Conservation (phyloP, 1,140 invertebrate genomes). For the Dinoponera quadriceps region DNA sequence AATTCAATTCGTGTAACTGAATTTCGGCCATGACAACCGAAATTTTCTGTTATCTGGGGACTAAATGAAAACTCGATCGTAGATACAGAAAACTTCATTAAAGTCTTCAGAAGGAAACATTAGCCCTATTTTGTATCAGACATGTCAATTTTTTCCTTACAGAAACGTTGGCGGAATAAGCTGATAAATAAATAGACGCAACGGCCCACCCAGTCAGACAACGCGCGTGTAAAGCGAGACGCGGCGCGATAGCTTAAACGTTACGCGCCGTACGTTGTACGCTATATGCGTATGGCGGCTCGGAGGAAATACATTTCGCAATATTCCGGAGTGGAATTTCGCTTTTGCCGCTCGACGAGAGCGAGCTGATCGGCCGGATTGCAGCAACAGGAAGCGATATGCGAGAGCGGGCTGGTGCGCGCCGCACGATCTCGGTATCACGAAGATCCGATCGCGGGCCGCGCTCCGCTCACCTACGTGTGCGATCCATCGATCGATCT, state of each 20-base stretch:
- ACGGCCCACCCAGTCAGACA: background rate
- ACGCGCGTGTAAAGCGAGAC: background rate
- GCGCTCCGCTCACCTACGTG: constrained; percentile 8
- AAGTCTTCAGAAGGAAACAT: background rate
- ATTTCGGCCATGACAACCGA: no score
- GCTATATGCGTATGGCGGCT: background rate
- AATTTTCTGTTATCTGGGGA: no score
- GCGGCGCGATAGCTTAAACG: background rate
- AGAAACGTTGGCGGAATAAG: background rate
- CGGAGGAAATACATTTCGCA: constrained; percentile 39
- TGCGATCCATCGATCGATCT: constrained; percentile 67
- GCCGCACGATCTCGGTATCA: constrained; percentile 62
- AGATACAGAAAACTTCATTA: background rate
- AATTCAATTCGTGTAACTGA: no score
- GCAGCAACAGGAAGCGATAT: constrained; percentile 71
- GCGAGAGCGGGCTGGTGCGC: constrained; percentile 52
- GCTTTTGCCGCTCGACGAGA: constrained; percentile 27
- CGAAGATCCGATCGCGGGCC: constrained; percentile 64
- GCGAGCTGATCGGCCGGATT: constrained; percentile 65
- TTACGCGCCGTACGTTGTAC: background rate
- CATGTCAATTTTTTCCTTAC: background rate
- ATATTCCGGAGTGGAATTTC: constrained; percentile 47
- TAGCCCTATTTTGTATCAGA: no score
- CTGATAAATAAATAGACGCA: background rate
- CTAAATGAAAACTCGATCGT: no score